Conservation (phyloP, 2,797 vertebrate species). For the Danio albolineatus region DNA sequence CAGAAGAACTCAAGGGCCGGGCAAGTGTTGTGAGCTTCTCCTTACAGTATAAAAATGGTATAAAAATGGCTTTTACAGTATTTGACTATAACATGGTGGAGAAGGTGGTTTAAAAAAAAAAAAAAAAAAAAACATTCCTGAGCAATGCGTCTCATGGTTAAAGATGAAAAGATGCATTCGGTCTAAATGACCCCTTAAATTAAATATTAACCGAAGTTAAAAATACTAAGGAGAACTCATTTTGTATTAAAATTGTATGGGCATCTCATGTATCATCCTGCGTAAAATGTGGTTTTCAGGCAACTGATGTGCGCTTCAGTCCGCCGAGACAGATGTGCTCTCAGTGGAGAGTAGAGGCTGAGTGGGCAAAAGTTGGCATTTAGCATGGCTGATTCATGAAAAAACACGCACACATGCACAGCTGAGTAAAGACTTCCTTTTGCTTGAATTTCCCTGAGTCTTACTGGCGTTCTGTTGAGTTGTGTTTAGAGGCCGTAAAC, state of each 20-base stretch:
- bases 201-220: background rate
- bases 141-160: too few relatives aligned
- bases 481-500: conserved; percentile 51
- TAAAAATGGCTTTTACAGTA: too few relatives aligned
- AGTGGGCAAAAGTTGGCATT: conserved; percentile 7
- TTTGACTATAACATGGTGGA: too few relatives aligned
- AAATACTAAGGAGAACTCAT: background rate
- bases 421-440: conserved; percentile 45
- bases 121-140: too few relatives aligned
- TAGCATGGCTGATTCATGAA: conserved; percentile 11
- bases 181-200: too few relatives aligned
- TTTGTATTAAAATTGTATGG: background rate
- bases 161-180: too few relatives aligned
- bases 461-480: background rate
- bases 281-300: background rate
- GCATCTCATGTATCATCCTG: background rate
- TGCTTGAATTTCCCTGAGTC: background rate
- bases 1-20: too few relatives aligned
- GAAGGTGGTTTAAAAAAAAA: too few relatives aligned
- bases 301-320: background rate
- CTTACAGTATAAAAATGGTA: too few relatives aligned
- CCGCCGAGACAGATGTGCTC: conserved; percentile 13
- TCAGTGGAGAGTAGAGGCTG: conserved; percentile 4
- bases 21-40: too few relatives aligned
- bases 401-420: background rate